phyloP scores from a whole-genome alignment of 2,888 invertebrate genomes.

The Augochlorella aurata region DNA sequence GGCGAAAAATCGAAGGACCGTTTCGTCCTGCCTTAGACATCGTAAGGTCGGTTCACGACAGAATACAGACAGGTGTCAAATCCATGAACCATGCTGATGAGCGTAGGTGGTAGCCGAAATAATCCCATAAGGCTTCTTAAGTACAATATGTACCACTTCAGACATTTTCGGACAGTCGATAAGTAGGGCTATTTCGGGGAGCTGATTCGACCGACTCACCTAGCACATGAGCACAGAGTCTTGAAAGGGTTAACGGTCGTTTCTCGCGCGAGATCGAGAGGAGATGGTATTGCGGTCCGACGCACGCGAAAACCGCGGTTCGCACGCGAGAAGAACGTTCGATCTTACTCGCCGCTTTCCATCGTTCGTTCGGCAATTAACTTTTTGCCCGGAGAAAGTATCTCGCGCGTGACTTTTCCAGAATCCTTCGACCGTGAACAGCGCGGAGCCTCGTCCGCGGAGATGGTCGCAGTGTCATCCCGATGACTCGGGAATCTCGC shows the following conservation, averaged over 20 bases:
- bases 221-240: background rate
- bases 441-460: background rate
- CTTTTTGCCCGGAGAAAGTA: constrained; percentile 26
- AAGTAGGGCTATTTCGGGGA: too few species aligned
- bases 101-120: too few species aligned
- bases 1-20: too few species aligned
- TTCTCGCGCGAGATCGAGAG: background rate
- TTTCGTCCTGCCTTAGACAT: too few species aligned
- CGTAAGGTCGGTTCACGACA: too few species aligned
- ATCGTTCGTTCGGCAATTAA: constrained; percentile 13
- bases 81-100: too few species aligned
- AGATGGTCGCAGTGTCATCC: background rate
- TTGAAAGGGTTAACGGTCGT: background rate
- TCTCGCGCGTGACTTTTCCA: constrained; percentile 39
- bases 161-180: too few species aligned
- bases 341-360: constrained; percentile 37
- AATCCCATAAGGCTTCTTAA: too few species aligned
- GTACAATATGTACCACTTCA: too few species aligned
- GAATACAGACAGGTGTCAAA: too few species aligned
- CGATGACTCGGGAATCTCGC: background rate
- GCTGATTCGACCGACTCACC: too few species aligned
- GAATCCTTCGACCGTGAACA: constrained; percentile 1
- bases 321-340: constrained; percentile 27
- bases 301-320: background rate
- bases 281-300: background rate